Evolutionary conservation across 2,113 vertebrate genomes (phyloP), one percentile per base, ranked within the genome.

Genomic region (Mustelus asterias): DNA sequence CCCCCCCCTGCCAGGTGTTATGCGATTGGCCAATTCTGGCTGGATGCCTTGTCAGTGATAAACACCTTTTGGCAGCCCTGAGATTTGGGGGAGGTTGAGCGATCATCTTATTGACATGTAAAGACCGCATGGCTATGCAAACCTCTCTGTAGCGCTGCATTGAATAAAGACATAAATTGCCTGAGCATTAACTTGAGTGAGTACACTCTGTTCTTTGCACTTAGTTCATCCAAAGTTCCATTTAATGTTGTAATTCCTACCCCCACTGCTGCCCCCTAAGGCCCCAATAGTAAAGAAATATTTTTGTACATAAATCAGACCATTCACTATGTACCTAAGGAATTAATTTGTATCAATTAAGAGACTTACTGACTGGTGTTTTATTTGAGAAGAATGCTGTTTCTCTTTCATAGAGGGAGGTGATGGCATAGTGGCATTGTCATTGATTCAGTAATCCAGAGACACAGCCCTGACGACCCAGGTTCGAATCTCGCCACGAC

Each of bases 191-290:
- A 92, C 8, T 65, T 65, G 29, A 65, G 63, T 92, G 65, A 92
- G 89, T 92, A 92, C 89, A 63, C 60, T 20, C n/a, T 63, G 89
- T 92, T n/a, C 58, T 92, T 65, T 60, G 58, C 60, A 92, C 89
- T 65, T 60, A 90, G 26, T 60, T 90, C 13, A 63, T 90, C 37
- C n/a, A 83, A 83, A 83, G 80, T 44, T 83, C 54, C 26, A 33
- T 60, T 90, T 60, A 90, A 60, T 58, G 9, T 26, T 44, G 85
- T 29, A 58, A 54, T 90, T 92, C 16, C 16, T 92, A 92, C 89
- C 89, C 29, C 54, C 88, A 60, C 88, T 33, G 48, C 86, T 1
- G 63, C 9, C 26, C 58, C 89, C 89, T 65, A 10, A 37, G 60
- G 60, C 14, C 60, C 89, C 9, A 37, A 83, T 4, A 37, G 37